Conservation (phyloP, 2,113 vertebrate species). For the Podarcis raffonei region DNA sequence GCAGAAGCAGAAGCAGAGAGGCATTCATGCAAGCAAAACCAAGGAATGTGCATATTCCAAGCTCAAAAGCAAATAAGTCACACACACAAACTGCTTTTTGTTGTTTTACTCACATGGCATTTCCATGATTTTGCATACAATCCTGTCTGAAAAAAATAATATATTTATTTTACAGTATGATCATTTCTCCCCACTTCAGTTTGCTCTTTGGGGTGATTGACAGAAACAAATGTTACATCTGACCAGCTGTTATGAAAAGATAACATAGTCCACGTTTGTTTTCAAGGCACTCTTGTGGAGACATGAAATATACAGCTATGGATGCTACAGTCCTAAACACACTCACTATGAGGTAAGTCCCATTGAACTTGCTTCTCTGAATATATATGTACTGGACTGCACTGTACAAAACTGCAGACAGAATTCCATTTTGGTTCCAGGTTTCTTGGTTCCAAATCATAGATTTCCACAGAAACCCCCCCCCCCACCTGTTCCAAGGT, state of each 20-base stretch:
- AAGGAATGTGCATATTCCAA: background rate
- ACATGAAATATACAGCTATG: background rate
- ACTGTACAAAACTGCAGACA: background rate
- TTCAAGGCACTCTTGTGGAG: background rate
- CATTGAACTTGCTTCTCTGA: background rate
- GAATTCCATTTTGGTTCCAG: background rate
- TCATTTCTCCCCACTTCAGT: background rate
- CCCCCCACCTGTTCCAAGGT: background rate
- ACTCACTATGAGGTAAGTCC: background rate
- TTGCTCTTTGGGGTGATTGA: background rate
- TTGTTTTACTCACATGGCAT: conserved; percentile 12
- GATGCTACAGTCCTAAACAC: background rate
- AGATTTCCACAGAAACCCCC: background rate
- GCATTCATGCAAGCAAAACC: background rate
- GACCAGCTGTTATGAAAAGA: background rate
- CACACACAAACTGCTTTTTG: background rate
- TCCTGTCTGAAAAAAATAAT: background rate
- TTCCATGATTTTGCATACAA: background rate
- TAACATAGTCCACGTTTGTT: background rate
- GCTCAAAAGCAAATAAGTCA: background rate
- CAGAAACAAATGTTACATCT: background rate
- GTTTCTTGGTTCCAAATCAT: background rate
- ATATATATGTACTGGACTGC: background rate
- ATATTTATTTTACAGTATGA: background rate
- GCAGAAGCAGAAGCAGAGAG: background rate